Evolutionary conservation across 2,888 invertebrate species (phyloP).

Genomic region (Ormyrus pomaceus): DNA sequence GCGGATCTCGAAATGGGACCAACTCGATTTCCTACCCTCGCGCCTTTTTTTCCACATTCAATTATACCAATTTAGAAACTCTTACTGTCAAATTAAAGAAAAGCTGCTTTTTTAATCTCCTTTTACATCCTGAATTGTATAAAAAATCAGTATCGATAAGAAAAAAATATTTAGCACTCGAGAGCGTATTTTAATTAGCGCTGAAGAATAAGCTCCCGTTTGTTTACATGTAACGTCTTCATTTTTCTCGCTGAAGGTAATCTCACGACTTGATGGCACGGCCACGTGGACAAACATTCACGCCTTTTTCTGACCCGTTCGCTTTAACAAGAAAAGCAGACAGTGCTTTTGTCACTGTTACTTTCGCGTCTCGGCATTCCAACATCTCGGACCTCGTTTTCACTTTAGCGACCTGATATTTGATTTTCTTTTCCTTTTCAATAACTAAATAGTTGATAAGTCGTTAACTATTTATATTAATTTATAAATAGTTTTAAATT

Average conservation of each 20-base stretch:
- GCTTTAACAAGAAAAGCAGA: conserved; percentile 49
- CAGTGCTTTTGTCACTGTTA: conserved; percentile 35
- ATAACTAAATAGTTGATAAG: no score
- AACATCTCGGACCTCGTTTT: conserved; percentile 16
- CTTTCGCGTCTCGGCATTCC: conserved; percentile 12
- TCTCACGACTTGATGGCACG: neutral
- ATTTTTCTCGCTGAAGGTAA: conserved; percentile 17
- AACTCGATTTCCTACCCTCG: conserved; percentile 61
- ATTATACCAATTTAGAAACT: no score
- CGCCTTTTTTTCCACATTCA: neutral
- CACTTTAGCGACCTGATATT: conserved; percentile 1
- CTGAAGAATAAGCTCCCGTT: conserved; percentile 34
- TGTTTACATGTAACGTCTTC: conserved; percentile 43
- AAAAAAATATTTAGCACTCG: no score
- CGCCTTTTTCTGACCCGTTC: conserved; percentile 31
- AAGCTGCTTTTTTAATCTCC: no score
- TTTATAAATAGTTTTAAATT: no score
- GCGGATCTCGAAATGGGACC: conserved; percentile 59
- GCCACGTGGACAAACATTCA: conserved; percentile 44
- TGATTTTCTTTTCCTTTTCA: neutral
- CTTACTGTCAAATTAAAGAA: no score
- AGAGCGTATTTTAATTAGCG: neutral
- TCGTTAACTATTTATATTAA: no score
- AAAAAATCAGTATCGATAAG: no score
- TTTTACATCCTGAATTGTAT: no score